Evolutionary conservation across 2,113 vertebrate genomes (phyloP), one percentile per base, ranked within the genome.

Genomic region (Anolis carolinensis): DNA sequence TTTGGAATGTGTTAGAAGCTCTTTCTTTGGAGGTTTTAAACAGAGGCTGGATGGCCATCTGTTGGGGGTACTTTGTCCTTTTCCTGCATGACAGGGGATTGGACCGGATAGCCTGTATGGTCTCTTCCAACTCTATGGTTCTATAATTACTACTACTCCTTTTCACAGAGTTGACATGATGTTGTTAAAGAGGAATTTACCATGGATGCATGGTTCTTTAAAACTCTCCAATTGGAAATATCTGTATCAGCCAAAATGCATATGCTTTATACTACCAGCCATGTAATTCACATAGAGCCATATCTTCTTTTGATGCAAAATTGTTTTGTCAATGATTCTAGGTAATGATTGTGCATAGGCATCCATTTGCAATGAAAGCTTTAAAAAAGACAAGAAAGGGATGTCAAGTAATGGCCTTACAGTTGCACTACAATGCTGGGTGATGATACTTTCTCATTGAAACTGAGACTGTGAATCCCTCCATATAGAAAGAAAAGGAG

Each of bases 391-490:
- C 7, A 78, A 67, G 44, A 44, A 78, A 18, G 16, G 16, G 55
- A 59, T 59, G 16, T 59, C 55, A 59, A 59, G 55, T 16, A 59
- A 59, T 59, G 55, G 13, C 55, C 55, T 16, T 59, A 14, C 13
- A 59, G 55, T 59, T 59, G 11, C 55, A 59, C 55, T 59, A 59
- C 85, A 74, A 21, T 63, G 50, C 23, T 20, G 50, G 8, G 23
- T 36, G 39, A 75, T 81, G 70, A 81, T 32, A 65, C 10, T 32
- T 73, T 65, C 48, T 80, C 30, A 62, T 44, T 86, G 36, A 80
- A 80, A 86, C 21, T 36, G 76, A 55, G 77, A 80, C 34, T 63
- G 70, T 80, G 36, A 86, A 48, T 32, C 78, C 52, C 36, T 52
- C 32, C 44, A 48, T 74, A 75, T 77, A 36, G 34, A 73, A 81